phyloP scores from a whole-genome alignment of 2,888 invertebrate genomes.

The Aphrophora alni region DNA sequence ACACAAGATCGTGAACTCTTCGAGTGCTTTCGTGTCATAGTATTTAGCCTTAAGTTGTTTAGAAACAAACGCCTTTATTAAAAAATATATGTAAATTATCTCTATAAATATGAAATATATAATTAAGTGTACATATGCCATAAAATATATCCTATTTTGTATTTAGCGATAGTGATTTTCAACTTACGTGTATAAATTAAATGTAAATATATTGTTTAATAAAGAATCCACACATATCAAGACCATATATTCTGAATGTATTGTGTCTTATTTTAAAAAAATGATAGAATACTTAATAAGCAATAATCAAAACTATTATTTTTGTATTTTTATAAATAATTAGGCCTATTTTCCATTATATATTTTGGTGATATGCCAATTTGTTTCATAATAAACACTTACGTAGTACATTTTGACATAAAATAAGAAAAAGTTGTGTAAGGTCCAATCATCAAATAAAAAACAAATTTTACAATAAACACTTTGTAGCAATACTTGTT shows the following conservation, averaged over 20 bases:
- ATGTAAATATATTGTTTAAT: not conserved
- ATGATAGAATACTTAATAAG: too few species aligned
- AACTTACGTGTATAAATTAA: not conserved
- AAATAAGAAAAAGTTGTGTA: too few species aligned
- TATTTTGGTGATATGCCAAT: too few species aligned
- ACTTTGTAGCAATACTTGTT: too few species aligned
- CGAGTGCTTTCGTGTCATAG: not conserved
- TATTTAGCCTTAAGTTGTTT: not conserved
- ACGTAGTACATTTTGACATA: too few species aligned
- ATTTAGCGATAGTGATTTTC: not conserved
- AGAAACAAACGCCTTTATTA: not conserved
- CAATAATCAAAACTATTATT: too few species aligned
- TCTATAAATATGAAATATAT: not conserved
- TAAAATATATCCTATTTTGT: conserved; percentile 7
- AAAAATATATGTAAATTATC: not conserved
- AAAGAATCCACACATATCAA: not conserved
- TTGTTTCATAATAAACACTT: too few species aligned
- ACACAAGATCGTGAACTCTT: not conserved
- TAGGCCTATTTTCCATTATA: too few species aligned
- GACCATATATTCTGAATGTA: not conserved
- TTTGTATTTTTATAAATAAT: too few species aligned
- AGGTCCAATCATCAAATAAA: too few species aligned
- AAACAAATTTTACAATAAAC: too few species aligned
- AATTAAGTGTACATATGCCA: not conserved
- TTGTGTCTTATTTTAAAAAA: not conserved